Evolutionary conservation across 2,888 invertebrate species (phyloP).

Genomic region (Venusia cambrica): DNA sequence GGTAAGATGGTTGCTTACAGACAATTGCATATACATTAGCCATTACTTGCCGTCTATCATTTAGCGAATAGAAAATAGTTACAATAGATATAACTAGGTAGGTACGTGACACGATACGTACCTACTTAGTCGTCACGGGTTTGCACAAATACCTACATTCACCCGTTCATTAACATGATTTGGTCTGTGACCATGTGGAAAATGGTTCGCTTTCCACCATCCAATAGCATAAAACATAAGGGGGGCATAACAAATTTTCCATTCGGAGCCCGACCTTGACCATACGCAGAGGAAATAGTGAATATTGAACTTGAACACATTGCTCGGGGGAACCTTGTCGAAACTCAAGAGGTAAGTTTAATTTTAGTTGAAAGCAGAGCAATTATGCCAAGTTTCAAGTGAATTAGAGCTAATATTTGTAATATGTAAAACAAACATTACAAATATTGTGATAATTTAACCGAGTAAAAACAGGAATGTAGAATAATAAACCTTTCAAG

Average conservation of each 20-base stretch:
- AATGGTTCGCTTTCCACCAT: conserved; percentile 59
- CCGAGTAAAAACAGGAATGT: too few species aligned
- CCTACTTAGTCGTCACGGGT: conserved; percentile 44
- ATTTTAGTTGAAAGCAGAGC: conserved; percentile 27
- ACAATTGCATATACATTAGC: too few species aligned
- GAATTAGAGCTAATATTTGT: conserved; percentile 6
- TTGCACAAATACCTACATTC: conserved; percentile 40
- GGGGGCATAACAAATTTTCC: conserved; percentile 42
- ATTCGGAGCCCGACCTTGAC: conserved; percentile 57
- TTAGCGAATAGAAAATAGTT: not conserved
- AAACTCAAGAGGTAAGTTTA: conserved; percentile 32
- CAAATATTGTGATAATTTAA: not conserved
- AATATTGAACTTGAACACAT: conserved; percentile 25
- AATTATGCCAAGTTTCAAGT: conserved; percentile 13
- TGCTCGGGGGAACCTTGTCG: conserved; percentile 17
- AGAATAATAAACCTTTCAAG: too few species aligned
- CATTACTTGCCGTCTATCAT: too few species aligned
- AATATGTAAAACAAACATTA: not conserved
- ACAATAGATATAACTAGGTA: not conserved
- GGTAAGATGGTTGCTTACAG: too few species aligned
- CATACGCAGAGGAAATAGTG: conserved; percentile 27
- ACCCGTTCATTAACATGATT: conserved; percentile 65
- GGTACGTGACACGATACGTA: conserved; percentile 1
- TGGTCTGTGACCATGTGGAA: conserved; percentile 60
- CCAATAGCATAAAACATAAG: conserved; percentile 53